Conservation (phyloP, 2,888 invertebrate genomes). For the Aspidiotus rigidus region DNA sequence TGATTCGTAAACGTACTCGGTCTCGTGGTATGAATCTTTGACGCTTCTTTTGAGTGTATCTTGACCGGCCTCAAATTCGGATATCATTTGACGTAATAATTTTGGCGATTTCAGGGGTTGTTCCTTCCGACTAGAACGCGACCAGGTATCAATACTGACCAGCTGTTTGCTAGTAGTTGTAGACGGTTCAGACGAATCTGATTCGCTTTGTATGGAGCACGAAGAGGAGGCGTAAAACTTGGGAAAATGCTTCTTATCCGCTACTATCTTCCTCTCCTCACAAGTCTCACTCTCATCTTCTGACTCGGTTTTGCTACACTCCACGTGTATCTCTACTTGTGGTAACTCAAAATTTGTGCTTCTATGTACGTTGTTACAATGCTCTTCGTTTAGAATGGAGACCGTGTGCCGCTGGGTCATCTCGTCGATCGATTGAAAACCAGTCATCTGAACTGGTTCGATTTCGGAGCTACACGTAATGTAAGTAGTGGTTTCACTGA, state of each 20-base stretch:
- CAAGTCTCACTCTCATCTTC: not conserved
- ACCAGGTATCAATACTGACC: slow-evolving; percentile 25
- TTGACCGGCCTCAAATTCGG: slow-evolving; percentile 22
- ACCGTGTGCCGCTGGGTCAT: slow-evolving; percentile 30
- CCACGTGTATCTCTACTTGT: not conserved
- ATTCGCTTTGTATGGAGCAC: not conserved
- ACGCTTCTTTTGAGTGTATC: slow-evolving; percentile 24
- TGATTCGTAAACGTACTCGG: slow-evolving; percentile 39
- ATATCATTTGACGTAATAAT: slow-evolving; percentile 23
- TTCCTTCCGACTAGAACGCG: slow-evolving; percentile 4
- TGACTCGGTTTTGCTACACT: slow-evolving; percentile 6
- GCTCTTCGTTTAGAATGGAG: slow-evolving; percentile 29
- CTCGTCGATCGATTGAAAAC: slow-evolving; percentile 35
- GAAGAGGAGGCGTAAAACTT: not conserved
- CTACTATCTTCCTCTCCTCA: not conserved
- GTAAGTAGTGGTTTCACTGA: slow-evolving; percentile 32
- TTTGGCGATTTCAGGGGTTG: slow-evolving; percentile 31
- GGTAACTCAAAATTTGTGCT: slow-evolving; percentile 34
- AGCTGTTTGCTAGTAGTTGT: slow-evolving; percentile 7
- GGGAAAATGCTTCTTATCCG: slow-evolving; percentile 10
- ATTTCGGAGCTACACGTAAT: slow-evolving; percentile 35
- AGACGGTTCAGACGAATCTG: not conserved
- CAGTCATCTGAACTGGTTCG: slow-evolving; percentile 35
- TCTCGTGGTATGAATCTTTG: slow-evolving; percentile 36
- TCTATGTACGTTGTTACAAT: slow-evolving; percentile 28